Conservation (phyloP, 1,140 invertebrate species). For the Harlomillsia oculata region DNA sequence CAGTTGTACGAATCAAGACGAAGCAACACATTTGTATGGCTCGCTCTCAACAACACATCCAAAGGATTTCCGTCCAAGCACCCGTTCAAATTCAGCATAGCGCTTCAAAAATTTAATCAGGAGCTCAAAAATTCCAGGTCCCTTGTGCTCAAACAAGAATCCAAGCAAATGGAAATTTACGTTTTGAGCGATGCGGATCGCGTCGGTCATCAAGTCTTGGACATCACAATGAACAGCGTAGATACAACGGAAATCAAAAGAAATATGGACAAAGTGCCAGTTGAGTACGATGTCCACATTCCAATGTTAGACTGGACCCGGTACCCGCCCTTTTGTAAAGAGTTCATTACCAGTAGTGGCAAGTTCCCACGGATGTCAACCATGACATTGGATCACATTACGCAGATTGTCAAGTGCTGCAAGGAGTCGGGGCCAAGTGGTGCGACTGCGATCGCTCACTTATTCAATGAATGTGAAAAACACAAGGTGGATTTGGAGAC, state of each 20-base stretch:
- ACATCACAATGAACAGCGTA: neutral
- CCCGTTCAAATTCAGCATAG: constrained; percentile 3
- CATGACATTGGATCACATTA: too few relatives aligned
- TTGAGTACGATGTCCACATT: too few relatives aligned
- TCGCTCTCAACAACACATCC: neutral
- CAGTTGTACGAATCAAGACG: neutral
- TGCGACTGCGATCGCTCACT: too few relatives aligned
- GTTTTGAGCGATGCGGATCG: neutral
- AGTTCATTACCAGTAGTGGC: too few relatives aligned
- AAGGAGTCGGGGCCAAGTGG: too few relatives aligned
- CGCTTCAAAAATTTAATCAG: neutral
- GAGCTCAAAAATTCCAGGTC: neutral
- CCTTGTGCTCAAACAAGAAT: neutral
- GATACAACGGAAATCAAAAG: neutral
- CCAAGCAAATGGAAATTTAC: neutral
- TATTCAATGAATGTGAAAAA: too few relatives aligned
- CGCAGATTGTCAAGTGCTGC: too few relatives aligned
- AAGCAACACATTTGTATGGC: neutral
- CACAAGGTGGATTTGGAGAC: too few relatives aligned
- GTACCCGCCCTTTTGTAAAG: too few relatives aligned
- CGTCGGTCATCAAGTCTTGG: neutral
- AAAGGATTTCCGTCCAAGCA: too few relatives aligned
- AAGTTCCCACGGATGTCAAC: too few relatives aligned
- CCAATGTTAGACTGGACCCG: too few relatives aligned
- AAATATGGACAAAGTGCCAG: neutral